These are phyloP conservation scores for Fregata magnificens DNA, from an alignment of 2,113 vertebrate species.

Conservation along the genomic window DNA sequence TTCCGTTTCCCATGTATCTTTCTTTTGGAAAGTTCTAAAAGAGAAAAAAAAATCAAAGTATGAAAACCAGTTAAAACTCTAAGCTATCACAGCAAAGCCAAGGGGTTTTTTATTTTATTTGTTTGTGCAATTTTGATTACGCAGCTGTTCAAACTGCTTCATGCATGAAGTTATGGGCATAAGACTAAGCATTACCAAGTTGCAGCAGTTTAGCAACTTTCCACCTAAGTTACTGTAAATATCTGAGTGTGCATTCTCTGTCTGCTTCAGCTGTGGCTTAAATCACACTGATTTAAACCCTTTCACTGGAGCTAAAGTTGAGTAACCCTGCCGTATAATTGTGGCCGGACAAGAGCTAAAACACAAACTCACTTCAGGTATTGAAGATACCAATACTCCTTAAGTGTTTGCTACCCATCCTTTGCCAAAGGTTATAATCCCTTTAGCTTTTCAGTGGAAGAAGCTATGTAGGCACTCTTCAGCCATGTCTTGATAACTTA, in stretches of 20 bases:
- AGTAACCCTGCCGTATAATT: background rate
- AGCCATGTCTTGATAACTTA: background rate
- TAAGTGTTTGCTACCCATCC: background rate
- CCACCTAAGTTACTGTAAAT: background rate
- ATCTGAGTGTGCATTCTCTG: background rate
- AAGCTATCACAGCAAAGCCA: background rate
- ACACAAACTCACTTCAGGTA: background rate
- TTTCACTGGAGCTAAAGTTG: background rate
- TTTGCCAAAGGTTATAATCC: background rate
- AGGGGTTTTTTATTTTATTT: background rate
- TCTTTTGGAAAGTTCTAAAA: constrained; percentile 24
- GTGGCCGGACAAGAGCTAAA: background rate
- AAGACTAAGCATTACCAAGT: background rate
- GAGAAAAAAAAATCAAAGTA: background rate
- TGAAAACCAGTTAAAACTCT: background rate
- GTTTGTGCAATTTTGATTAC: background rate
- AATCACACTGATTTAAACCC: background rate
- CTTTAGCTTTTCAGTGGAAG: background rate
- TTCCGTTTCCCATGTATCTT: background rate
- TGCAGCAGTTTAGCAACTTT: background rate
- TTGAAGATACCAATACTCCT: background rate
- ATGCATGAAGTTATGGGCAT: background rate
- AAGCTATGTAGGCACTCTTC: background rate
- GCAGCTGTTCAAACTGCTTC: background rate
- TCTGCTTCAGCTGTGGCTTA: background rate